Conservation (phyloP, 2,797 vertebrate genomes). For the Cryptoprocta ferox region DNA sequence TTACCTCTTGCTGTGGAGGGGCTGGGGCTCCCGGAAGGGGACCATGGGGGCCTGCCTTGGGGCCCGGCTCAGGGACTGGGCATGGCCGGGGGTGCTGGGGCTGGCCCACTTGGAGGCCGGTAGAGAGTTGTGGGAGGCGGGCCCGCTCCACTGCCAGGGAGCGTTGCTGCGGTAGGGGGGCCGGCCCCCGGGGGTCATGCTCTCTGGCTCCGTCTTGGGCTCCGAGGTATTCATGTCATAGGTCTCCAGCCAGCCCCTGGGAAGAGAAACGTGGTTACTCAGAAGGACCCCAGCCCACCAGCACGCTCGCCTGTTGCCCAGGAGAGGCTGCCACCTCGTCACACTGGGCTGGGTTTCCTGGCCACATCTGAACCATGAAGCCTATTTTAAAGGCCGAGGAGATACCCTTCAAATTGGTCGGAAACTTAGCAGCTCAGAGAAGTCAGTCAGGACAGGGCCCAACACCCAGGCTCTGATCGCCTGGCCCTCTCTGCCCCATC, state of each 20-base stretch:
- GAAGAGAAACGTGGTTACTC: conserved; percentile 25
- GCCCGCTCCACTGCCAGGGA: conserved; percentile 92
- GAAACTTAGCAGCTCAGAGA: conserved; percentile 15
- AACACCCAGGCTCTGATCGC: not conserved
- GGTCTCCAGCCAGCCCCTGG: conserved; percentile 95
- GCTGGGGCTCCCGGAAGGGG: conserved; percentile 92
- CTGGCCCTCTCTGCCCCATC: not conserved
- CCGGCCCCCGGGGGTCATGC: conserved; percentile 87
- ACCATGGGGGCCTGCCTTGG: conserved; percentile 88
- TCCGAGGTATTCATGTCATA: conserved; percentile 93
- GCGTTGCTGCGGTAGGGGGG: conserved; percentile 89
- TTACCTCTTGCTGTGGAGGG: conserved; percentile 91
- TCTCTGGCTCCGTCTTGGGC: conserved; percentile 91
- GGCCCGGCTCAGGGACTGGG: conserved; percentile 87
- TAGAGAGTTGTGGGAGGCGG: conserved; percentile 87
- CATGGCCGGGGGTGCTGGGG: conserved; percentile 82
- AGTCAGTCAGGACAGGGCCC: not conserved
- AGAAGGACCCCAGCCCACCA: not conserved
- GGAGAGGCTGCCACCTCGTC: not conserved
- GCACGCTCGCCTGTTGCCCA: not conserved
- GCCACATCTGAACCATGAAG: not conserved
- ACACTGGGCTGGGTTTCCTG: not conserved
- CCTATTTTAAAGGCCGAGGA: not conserved
- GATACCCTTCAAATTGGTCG: not conserved
- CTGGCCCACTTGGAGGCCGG: conserved; percentile 89